phyloP scores from a whole-genome alignment of 2,797 vertebrate species.

The Urophycis tenuis region DNA sequence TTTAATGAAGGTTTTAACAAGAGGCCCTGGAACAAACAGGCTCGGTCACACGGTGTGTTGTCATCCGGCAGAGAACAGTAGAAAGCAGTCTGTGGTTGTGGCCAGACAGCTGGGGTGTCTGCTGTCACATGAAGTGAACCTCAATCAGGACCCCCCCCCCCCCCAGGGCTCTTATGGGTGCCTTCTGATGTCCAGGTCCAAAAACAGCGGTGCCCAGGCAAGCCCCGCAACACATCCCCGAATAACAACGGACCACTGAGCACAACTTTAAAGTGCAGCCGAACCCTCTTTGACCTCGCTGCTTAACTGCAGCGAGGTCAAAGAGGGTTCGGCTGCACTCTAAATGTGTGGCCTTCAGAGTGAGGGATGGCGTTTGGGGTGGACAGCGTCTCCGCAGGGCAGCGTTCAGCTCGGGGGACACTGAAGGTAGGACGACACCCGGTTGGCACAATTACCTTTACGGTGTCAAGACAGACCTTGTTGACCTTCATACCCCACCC shows the following conservation, averaged over 20 bases:
- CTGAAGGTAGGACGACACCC: background rate
- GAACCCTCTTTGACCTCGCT: background rate
- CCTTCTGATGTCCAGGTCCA: background rate
- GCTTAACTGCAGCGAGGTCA: background rate
- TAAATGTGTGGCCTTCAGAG: background rate
- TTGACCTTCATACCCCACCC: background rate
- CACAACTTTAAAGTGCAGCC: background rate
- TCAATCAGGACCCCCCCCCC: background rate
- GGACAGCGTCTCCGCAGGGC: background rate
- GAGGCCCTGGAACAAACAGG: too few species aligned
- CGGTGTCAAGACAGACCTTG: background rate
- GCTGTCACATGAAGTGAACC: background rate
- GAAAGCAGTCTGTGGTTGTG: too few species aligned
- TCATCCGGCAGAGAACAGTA: too few species aligned
- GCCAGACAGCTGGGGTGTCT: background rate
- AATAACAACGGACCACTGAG: background rate
- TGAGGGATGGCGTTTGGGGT: background rate
- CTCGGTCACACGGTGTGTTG: too few species aligned
- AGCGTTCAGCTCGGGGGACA: background rate
- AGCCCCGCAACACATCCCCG: background rate
- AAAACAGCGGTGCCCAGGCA: background rate
- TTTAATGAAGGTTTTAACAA: too few species aligned
- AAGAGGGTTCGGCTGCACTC: background rate
- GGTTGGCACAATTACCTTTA: background rate
- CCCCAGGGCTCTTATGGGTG: background rate